phyloP scores from a whole-genome alignment of 2,888 invertebrate species.

The Ephialtes manifestator region DNA sequence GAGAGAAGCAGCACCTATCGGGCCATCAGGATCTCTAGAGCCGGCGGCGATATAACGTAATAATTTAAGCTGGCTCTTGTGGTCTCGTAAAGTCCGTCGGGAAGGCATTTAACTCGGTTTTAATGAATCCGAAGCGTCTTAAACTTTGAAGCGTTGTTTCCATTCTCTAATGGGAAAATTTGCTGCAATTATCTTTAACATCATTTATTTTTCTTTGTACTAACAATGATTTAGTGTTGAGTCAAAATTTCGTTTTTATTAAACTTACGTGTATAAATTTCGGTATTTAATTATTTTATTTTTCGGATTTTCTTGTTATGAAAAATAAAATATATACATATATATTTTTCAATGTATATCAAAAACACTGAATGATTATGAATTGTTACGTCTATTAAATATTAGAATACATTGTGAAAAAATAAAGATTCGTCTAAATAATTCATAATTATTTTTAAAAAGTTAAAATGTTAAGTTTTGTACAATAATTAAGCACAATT shows the following conservation, averaged over 20 bases:
- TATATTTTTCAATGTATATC: too few relatives aligned
- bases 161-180: conserved; percentile 10
- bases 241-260: neutral
- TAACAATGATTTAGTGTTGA: neutral
- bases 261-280: neutral
- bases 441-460: too few relatives aligned
- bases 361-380: too few relatives aligned
- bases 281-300: neutral
- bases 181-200: conserved; percentile 18
- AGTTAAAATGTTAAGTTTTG: too few relatives aligned
- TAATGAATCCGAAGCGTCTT: conserved; percentile 76
- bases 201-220: conserved; percentile 34
- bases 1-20: conserved; percentile 60
- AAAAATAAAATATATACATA: too few relatives aligned
- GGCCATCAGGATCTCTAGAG: conserved; percentile 68
- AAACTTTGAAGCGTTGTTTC: conserved; percentile 1
- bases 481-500: too few relatives aligned
- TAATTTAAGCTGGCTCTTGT: conserved; percentile 76
- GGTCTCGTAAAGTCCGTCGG: conserved; percentile 77
- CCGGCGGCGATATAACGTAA: conserved; percentile 77
- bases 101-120: conserved; percentile 78
- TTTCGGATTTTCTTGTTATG: too few relatives aligned
- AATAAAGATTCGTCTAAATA: too few relatives aligned
- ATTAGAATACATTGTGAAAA: too few relatives aligned
- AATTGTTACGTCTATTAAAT: too few relatives aligned